These are phyloP conservation scores for Leptopilina boulardi DNA, from an alignment of 1,140 invertebrate species.

Conservation along the genomic window DNA sequence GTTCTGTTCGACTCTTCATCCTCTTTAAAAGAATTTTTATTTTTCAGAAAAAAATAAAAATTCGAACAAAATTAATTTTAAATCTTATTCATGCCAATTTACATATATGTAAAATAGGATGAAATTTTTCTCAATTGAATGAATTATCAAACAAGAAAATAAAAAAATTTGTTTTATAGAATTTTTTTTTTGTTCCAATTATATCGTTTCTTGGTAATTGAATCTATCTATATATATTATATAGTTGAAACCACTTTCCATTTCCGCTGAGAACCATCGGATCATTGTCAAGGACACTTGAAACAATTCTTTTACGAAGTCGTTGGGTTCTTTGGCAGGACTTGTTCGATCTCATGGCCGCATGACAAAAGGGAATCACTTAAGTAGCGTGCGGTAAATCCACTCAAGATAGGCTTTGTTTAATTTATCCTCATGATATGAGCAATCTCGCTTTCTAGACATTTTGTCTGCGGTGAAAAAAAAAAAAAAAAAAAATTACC, in stretches of 20 bases:
- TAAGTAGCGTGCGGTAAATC: constrained; percentile 22
- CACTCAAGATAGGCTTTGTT: constrained; percentile 25
- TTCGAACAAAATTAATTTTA: too few relatives aligned
- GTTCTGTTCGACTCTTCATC: too few relatives aligned
- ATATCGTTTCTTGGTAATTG: background rate
- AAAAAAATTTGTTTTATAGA: too few relatives aligned
- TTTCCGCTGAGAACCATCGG: constrained; percentile 16
- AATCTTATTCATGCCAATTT: too few relatives aligned
- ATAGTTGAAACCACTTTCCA: background rate
- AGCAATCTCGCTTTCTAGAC: background rate
- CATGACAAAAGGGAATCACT: constrained; percentile 26
- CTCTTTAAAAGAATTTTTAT: too few relatives aligned
- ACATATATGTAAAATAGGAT: too few relatives aligned
- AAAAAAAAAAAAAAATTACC: too few relatives aligned
- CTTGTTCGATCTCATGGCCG: constrained; percentile 7
- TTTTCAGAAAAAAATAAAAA: too few relatives aligned
- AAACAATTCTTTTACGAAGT: constrained; percentile 22
- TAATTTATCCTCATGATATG: constrained; percentile 19
- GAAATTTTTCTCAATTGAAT: too few relatives aligned
- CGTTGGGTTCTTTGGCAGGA: constrained; percentile 15
- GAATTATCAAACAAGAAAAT: too few relatives aligned
- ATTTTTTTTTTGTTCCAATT: background rate
- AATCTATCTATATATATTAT: background rate
- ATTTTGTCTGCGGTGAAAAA: background rate
- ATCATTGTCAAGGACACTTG: constrained; percentile 25